phyloP scores from a whole-genome alignment of 2,113 vertebrate species.

The Anser brachyrhynchus region DNA sequence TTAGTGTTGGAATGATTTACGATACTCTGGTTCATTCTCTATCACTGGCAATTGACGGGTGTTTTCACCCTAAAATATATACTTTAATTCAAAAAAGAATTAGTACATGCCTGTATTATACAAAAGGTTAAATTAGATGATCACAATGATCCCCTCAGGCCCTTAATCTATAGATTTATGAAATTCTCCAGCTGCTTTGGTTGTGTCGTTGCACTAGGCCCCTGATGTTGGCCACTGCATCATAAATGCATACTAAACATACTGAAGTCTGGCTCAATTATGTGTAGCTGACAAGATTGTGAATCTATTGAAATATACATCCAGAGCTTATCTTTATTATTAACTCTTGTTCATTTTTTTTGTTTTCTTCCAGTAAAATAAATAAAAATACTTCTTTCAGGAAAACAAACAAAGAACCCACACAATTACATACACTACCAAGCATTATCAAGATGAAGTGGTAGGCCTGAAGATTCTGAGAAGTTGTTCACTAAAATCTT shows the following conservation, averaged over 20 bases:
- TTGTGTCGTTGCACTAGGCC: neutral
- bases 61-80: slow-evolving; percentile 4
- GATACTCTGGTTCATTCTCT: neutral
- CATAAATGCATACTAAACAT: neutral
- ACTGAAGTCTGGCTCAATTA: neutral
- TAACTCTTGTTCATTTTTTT: neutral
- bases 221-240: neutral
- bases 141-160: slow-evolving; percentile 19
- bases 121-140: slow-evolving; percentile 1
- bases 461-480: neutral
- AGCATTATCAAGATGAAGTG: neutral
- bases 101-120: neutral
- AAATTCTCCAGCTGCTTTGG: neutral
- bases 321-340: neutral
- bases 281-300: neutral
- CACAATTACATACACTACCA: neutral
- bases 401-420: neutral
- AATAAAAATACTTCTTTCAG: neutral
- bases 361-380: neutral
- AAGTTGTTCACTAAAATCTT: neutral
- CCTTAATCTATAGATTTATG: neutral
- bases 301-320: neutral
- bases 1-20: slow-evolving; percentile 25
- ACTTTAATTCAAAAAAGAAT: slow-evolving; percentile 32
- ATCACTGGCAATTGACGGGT: neutral